Percentiles rank a stretch among this genome's conserved stretches.
phyloP scores from a whole-genome alignment of 2,888 invertebrate genomes.

The Troilus luridus region DNA sequence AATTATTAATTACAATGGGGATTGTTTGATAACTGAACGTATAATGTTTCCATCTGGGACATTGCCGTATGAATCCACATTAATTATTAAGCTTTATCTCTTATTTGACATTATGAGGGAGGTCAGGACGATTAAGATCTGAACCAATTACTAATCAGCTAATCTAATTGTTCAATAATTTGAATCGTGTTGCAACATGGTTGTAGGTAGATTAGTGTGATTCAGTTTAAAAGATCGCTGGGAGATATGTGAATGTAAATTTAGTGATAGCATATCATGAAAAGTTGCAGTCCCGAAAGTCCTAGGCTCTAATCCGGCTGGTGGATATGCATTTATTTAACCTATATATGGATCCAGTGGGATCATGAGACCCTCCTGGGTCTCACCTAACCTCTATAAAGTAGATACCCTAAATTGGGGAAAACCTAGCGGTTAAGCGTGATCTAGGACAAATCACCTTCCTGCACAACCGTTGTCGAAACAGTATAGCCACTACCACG shows the following conservation, averaged over 20 bases:
- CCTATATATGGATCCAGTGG: no score
- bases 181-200: not conserved
- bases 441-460: no score
- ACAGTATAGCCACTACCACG: no score
- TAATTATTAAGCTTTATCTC: not conserved
- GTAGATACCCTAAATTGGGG: no score
- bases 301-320: no score
- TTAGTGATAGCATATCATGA: not conserved
- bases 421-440: no score
- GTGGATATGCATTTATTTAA: no score
- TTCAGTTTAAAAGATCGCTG: not conserved
- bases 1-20: not conserved
- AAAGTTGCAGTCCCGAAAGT: not conserved
- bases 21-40: not conserved
- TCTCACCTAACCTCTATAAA: no score
- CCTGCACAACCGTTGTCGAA: no score
- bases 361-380: no score
- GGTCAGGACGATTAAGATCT: not conserved
- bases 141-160: not conserved
- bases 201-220: not conserved
- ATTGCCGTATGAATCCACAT: not conserved
- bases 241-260: not conserved
- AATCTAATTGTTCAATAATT: constrained; percentile 16
- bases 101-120: not conserved
- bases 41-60: not conserved